phyloP scores from a whole-genome alignment of 2,113 vertebrate genomes.

The Canis aureus region DNA sequence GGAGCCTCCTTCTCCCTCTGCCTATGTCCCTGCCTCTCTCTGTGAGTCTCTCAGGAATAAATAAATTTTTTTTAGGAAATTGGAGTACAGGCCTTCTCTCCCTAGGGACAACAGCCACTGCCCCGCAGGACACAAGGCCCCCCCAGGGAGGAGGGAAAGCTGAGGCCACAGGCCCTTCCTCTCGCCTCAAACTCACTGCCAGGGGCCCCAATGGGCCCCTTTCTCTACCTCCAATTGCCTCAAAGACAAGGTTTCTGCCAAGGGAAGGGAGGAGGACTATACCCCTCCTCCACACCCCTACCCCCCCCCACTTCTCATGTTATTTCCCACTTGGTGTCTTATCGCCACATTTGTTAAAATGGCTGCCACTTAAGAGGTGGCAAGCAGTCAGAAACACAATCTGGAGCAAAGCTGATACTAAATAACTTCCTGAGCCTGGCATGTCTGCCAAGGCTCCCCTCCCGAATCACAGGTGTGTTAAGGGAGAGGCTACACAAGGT shows the following conservation, averaged over 20 bases:
- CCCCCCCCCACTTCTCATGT: neutral
- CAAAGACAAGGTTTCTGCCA: neutral
- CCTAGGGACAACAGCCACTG: neutral
- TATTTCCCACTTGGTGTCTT: conserved; percentile 48
- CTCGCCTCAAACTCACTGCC: fast-evolving
- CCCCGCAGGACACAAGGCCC: neutral
- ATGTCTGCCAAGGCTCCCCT: neutral
- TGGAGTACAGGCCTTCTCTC: neutral
- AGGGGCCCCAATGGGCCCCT: neutral
- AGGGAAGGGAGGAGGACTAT: neutral
- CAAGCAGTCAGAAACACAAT: conserved; percentile 73
- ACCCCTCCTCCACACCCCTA: neutral
- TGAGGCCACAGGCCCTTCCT: neutral
- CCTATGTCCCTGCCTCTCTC: too few species aligned
- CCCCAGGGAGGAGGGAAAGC: neutral
- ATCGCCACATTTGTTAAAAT: conserved; percentile 28
- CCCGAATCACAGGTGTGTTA: conserved; percentile 37
- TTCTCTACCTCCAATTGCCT: neutral
- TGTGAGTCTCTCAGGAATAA: too few species aligned
- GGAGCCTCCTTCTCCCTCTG: too few species aligned
- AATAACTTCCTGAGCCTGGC: conserved; percentile 53
- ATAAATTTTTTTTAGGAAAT: neutral
- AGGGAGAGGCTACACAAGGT: neutral
- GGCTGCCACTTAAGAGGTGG: conserved; percentile 63
- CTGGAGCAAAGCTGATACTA: conserved; percentile 72